Conservation (phyloP, 1,140 invertebrate species). For the Papilio polyxenes region DNA sequence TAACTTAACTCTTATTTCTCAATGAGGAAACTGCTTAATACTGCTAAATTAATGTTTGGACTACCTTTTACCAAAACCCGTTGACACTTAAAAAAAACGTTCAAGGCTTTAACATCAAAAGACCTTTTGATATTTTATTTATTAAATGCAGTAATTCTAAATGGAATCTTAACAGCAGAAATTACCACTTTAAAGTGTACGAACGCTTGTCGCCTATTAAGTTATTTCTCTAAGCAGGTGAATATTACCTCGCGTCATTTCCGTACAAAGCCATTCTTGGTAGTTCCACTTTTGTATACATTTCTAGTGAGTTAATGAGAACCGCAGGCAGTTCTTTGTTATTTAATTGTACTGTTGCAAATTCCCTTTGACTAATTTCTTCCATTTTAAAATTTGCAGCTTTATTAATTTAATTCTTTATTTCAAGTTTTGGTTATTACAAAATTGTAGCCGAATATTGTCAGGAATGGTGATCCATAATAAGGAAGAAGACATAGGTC, state of each 20-base stretch:
- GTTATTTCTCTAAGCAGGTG: conserved; percentile 9
- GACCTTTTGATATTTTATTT: not conserved
- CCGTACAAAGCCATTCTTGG: conserved; percentile 20
- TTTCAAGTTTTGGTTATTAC: not conserved
- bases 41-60: too few species aligned
- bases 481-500: not conserved
- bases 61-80: not conserved
- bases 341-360: conserved; percentile 12
- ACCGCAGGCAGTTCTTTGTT: not conserved
- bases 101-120: not conserved
- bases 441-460: not conserved
- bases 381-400: not conserved
- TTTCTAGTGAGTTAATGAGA: conserved; percentile 21
- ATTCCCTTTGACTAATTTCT: not conserved
- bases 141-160: not conserved
- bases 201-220: conserved; percentile 20
- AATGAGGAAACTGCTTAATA: too few species aligned
- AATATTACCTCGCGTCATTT: conserved; percentile 18
- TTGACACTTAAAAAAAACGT: not conserved
- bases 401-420: not conserved
- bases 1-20: too few species aligned
- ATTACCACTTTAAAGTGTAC: conserved; percentile 4
- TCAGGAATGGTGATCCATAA: not conserved
- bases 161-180: not conserved
- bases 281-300: not conserved